Conservation (phyloP, 2,888 invertebrate species). For the Meteorus colon region DNA sequence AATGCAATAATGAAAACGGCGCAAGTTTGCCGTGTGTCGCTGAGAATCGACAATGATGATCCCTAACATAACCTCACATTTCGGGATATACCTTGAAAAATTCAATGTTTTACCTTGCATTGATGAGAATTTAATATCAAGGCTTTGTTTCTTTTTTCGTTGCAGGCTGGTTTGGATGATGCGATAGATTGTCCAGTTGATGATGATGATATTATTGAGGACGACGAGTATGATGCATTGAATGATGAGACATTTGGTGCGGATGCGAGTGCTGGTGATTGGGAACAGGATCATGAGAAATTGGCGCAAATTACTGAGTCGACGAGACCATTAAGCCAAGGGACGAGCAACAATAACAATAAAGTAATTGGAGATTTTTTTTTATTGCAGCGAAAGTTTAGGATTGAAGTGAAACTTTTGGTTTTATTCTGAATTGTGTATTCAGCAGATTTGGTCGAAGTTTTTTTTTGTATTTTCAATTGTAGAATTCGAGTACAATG, state of each 20-base stretch:
- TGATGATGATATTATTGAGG: constrained; percentile 79
- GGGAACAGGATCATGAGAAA: constrained; percentile 84
- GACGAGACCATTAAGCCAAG: constrained; percentile 65
- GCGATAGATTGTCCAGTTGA: constrained; percentile 73
- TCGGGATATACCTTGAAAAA: not conserved
- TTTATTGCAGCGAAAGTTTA: too few relatives aligned
- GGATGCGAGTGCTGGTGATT: constrained; percentile 81
- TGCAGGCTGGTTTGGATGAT: constrained; percentile 63
- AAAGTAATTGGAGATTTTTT: not conserved
- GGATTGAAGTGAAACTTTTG: too few relatives aligned
- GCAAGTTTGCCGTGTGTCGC: constrained; percentile 9
- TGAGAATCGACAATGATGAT: constrained; percentile 50
- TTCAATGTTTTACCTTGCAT: too few relatives aligned
- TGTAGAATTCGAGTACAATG: too few relatives aligned
- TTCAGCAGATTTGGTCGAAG: too few relatives aligned
- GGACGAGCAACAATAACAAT: constrained; percentile 48
- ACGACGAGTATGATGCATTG: constrained; percentile 92
- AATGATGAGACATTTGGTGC: constrained; percentile 95
- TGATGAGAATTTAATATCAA: not conserved
- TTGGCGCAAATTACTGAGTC: constrained; percentile 78
- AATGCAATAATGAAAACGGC: not conserved
- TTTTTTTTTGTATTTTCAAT: too few relatives aligned
- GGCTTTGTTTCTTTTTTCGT: too few relatives aligned
- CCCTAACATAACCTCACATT: constrained; percentile 61
- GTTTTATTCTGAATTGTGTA: too few relatives aligned